phyloP scores from a whole-genome alignment of 2,888 invertebrate genomes.

The Entomobrya proxima region DNA sequence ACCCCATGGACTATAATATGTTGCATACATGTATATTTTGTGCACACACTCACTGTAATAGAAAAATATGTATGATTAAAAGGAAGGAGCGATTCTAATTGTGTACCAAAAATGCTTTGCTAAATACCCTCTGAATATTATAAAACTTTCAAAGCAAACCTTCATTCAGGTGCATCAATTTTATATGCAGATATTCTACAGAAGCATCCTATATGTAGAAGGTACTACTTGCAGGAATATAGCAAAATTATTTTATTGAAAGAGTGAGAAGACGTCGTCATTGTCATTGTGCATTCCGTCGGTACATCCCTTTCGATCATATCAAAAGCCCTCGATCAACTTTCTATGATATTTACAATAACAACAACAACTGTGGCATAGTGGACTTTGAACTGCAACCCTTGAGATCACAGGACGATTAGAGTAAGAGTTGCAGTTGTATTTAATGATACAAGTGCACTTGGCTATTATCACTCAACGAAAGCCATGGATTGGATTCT shows the following conservation, averaged over 20 bases:
- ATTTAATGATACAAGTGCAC: background rate
- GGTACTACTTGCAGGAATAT: background rate
- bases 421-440: background rate
- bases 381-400: slow-evolving; percentile 66
- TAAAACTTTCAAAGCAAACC: background rate
- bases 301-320: slow-evolving; percentile 21
- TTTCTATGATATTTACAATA: slow-evolving; percentile 49
- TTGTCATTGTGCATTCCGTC: background rate
- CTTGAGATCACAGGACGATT: slow-evolving; percentile 11
- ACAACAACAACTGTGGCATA: slow-evolving; percentile 16
- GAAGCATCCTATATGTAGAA: background rate
- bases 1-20: too few species aligned
- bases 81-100: background rate
- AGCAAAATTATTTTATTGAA: background rate
- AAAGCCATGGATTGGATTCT: too few species aligned
- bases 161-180: slow-evolving; percentile 39
- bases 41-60: background rate
- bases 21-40: background rate
- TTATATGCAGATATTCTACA: background rate
- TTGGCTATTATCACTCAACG: too few species aligned
- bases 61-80: background rate
- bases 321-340: slow-evolving; percentile 61
- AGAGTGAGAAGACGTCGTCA: background rate
- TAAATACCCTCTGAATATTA: background rate
- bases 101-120: too few species aligned